Conservation (phyloP, 2,797 vertebrate species). For the Tiaroga cobitis region DNA sequence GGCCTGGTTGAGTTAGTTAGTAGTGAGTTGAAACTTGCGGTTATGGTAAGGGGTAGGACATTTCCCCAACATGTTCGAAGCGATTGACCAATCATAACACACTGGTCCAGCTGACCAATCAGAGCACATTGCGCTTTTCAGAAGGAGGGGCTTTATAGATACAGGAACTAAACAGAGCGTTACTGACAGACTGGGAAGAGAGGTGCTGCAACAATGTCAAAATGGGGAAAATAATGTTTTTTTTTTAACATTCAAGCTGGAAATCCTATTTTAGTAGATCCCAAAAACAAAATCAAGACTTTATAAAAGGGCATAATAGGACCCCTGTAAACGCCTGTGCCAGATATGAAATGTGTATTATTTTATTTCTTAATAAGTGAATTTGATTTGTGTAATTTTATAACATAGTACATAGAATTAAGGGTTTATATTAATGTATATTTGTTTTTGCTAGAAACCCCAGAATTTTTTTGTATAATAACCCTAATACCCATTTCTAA, state of each 20-base stretch:
- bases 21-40: not conserved
- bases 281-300: not conserved
- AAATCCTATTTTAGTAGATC: not conserved
- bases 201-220: too few species aligned
- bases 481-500: not conserved
- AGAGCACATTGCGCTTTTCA: not conserved
- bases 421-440: not conserved
- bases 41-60: not conserved
- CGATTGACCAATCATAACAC: not conserved
- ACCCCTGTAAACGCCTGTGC: not conserved
- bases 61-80: not conserved
- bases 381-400: not conserved
- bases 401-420: not conserved
- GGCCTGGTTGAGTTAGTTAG: not conserved
- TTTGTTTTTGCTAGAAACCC: conserved; percentile 51
- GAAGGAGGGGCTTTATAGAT: too few species aligned
- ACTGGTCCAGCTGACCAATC: not conserved
- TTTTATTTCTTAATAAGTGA: too few species aligned
- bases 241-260: too few species aligned
- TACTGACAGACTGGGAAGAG: too few species aligned
- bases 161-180: too few species aligned
- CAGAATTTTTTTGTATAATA: not conserved
- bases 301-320: not conserved
- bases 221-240: too few species aligned
- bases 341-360: not conserved